A percentile compares a stretch with the other conserved stretches of the same genome.
Evolutionary conservation across 2,797 vertebrate genomes (phyloP).

Genomic region (Clarias fuscus): DNA sequence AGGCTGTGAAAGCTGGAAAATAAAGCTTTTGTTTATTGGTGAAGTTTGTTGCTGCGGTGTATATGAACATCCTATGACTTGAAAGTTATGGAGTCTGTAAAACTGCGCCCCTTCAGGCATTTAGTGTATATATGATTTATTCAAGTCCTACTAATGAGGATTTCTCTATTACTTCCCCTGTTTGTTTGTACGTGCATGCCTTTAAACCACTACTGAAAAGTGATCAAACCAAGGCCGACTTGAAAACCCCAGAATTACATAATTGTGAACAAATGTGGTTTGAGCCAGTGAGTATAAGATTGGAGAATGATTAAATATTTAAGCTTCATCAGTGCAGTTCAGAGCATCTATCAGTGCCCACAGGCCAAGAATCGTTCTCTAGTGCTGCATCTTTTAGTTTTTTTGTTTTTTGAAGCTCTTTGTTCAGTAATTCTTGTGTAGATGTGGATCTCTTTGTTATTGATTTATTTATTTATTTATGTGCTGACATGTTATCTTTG

Average conservation of each 20-base stretch:
- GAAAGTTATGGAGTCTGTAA: slow-evolving; percentile 26
- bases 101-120: slow-evolving; percentile 33
- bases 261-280: slow-evolving; percentile 56
- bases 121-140: slow-evolving; percentile 39
- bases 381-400: slow-evolving; percentile 31
- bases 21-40: slow-evolving; percentile 15
- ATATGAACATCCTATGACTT: slow-evolving; percentile 17
- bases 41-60: neutral
- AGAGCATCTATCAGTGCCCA: slow-evolving; percentile 35
- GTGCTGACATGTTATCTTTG: slow-evolving; percentile 8
- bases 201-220: slow-evolving; percentile 50
- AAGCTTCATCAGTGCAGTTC: slow-evolving; percentile 45
- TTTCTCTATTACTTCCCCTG: slow-evolving; percentile 25
- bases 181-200: slow-evolving; percentile 31
- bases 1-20: neutral
- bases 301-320: slow-evolving; percentile 52
- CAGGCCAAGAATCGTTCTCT: slow-evolving; percentile 41
- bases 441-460: slow-evolving; percentile 14
- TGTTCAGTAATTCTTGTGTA: neutral
- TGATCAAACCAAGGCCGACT: slow-evolving; percentile 46
- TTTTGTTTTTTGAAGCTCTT: neutral
- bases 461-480: neutral
- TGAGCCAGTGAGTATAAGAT: slow-evolving; percentile 44
- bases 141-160: slow-evolving; percentile 47
- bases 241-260: slow-evolving; percentile 53